A percentile compares a stretch with the other conserved stretches of the same genome.
Evolutionary conservation across 2,888 invertebrate genomes (phyloP).

Genomic region (Athalia circularis): DNA sequence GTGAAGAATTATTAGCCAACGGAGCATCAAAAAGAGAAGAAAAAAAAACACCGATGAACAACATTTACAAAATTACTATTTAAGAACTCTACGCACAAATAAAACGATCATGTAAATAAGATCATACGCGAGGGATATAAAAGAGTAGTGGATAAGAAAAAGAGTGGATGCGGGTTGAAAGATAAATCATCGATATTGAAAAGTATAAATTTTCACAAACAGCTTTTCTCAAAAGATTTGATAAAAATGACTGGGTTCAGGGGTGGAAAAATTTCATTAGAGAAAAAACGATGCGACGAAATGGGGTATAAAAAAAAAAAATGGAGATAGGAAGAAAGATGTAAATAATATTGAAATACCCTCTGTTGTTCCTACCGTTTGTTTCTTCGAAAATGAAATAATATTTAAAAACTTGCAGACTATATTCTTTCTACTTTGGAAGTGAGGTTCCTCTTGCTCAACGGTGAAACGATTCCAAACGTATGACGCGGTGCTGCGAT

Average conservation of each 20-base stretch:
- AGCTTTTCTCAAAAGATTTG: conserved; percentile 11
- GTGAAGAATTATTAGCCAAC: neutral
- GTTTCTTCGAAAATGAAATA: neutral
- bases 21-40: neutral
- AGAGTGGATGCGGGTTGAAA: neutral
- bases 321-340: neutral
- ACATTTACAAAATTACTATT: too few species aligned
- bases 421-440: neutral
- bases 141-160: too few species aligned
- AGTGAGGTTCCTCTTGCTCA: conserved; percentile 34
- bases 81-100: too few species aligned
- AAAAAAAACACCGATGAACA: neutral
- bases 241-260: conserved; percentile 23
- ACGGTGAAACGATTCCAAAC: neutral
- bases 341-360: neutral
- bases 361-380: neutral
- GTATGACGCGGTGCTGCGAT: too few species aligned
- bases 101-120: too few species aligned
- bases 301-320: neutral
- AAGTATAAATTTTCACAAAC: conserved; percentile 36
- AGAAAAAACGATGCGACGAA: neutral
- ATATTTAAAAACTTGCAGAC: neutral
- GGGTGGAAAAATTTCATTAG: conserved; percentile 20
- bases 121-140: too few species aligned
- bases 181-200: conserved; percentile 29